phyloP scores from a whole-genome alignment of 2,888 invertebrate genomes.

The Scrobipalpa atriplicella region DNA sequence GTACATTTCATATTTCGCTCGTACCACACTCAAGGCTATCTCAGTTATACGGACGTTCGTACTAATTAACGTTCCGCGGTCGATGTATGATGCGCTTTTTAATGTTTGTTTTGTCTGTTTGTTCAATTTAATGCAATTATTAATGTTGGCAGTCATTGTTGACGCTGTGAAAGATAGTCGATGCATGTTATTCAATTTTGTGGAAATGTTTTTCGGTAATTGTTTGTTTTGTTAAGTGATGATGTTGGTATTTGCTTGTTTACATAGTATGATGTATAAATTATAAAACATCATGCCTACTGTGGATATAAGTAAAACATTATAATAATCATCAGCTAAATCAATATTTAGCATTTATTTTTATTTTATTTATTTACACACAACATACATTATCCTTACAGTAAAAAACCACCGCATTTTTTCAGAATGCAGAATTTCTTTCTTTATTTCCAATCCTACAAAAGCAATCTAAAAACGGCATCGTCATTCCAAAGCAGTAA shows the following conservation, averaged over 20 bases:
- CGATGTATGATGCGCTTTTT: slow-evolving; percentile 23
- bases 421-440: too few species aligned
- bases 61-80: slow-evolving; percentile 41
- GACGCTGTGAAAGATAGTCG: slow-evolving; percentile 2
- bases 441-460: too few species aligned
- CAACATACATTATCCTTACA: too few species aligned
- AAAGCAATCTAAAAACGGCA: not conserved
- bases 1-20: slow-evolving; percentile 37
- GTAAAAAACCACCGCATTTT: too few species aligned
- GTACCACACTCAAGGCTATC: slow-evolving; percentile 18
- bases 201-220: not conserved
- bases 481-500: not conserved
- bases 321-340: too few species aligned
- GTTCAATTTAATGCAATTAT: slow-evolving; percentile 14
- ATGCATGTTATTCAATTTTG: slow-evolving; percentile 9
- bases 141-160: slow-evolving; percentile 13
- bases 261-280: too few species aligned
- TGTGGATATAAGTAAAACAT: too few species aligned
- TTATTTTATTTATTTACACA: too few species aligned
- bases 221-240: slow-evolving; percentile 8
- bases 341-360: too few species aligned
- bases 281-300: too few species aligned
- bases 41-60: slow-evolving; percentile 10
- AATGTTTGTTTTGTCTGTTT: slow-evolving; percentile 21
- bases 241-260: not conserved